Base-by-base conservation (phyloP, 1,140 invertebrate genomes). In the Planococcus citri region DNA sequence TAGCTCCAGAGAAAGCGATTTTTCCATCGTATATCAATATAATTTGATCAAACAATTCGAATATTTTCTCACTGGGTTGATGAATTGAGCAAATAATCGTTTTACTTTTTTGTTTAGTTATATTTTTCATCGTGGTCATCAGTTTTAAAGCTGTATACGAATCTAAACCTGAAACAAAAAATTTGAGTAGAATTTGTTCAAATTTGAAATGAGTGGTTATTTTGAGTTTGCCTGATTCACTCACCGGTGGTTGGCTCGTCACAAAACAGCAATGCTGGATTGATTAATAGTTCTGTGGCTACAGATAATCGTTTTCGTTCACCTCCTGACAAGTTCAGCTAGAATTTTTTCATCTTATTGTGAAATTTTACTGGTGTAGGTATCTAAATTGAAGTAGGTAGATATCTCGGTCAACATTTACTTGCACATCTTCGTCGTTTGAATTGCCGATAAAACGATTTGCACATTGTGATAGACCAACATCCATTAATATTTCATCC, bases 61-160 rank as follows among this genome's bases (percentile, higher is more conserved):
- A 96, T 29, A 97, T 82, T 74, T 94, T 89, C 0, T 91, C 94
- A n/a, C 91, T 94, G 0, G 96, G 95, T 78, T 98, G 96, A 79
- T 98, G 95, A 73, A 98, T 97, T 14, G 95, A 97, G 75, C 92
- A 95, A 22, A 98, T 79, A 1, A 98, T 88, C 0, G 94, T 96
- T 75, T 90, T 89, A 21, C 91, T 89, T 69, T 80, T 77, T 17
- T 80, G 77, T 0, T 77, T 76, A 0, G 86, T 84, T 75, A 88
- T 84, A 29, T 73, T 33, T 51, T 85, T 85, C 76, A 94, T 82
- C 73, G 89, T 84, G 1, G 81, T 79, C n/a, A 97, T 85, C 58
- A 97, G 79, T 77, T 91, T 92, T 73, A 89, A 86, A 0, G 95
- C 95, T 75, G 94, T 95, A 74, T 87, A 94, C 0, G 94, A 92